Evolutionary conservation across 2,888 invertebrate species (phyloP).

Genomic region (Eupithecia pulchellata): DNA sequence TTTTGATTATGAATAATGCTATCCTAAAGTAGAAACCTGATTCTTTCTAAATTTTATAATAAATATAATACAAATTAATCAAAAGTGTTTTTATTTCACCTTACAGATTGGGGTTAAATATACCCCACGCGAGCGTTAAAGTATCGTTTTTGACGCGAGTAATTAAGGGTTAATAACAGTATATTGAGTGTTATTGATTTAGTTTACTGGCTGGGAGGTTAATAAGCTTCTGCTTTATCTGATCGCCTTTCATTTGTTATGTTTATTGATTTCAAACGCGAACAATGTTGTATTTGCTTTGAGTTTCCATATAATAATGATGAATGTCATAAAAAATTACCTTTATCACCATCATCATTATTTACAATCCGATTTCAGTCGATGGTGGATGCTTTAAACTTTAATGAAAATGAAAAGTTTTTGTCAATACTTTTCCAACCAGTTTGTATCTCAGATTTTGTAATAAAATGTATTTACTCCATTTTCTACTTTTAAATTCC

Average conservation of each 20-base stretch:
- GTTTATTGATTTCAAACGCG: slow-evolving; percentile 26
- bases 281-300: neutral
- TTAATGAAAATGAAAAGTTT: neutral
- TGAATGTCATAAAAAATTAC: neutral
- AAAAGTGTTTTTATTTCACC: no score
- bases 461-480: neutral
- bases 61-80: no score
- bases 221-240: slow-evolving; percentile 23
- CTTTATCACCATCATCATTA: neutral
- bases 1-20: no score
- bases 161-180: no score
- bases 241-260: slow-evolving; percentile 30
- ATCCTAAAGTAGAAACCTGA: no score
- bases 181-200: slow-evolving; percentile 42
- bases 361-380: neutral
- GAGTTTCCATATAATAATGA: neutral
- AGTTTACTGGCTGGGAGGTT: slow-evolving; percentile 15
- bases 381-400: neutral
- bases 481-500: neutral
- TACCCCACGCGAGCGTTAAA: no score
- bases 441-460: neutral
- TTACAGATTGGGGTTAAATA: no score
- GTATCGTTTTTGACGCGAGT: no score
- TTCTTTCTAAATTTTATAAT: no score
- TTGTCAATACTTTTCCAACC: neutral